Evolutionary conservation across 2,113 vertebrate species (phyloP), one percentile per base, ranked within the genome.

Genomic region (Chloropsis cyanopogon): DNA sequence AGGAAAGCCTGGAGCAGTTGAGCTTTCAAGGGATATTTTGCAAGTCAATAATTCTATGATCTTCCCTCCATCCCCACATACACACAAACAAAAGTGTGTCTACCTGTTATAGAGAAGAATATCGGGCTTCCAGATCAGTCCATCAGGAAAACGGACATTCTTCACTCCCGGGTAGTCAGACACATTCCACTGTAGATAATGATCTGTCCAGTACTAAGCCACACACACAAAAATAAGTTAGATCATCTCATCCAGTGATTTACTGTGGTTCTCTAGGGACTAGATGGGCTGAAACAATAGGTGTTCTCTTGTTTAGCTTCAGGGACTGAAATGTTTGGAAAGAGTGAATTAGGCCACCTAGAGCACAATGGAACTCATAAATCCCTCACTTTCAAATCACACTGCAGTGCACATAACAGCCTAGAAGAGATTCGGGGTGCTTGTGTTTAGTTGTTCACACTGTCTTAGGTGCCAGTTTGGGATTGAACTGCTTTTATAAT

Each of bases 91-190:
- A 21, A 50, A 31, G 1, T 4, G 5, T 23, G 21, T 97, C 91
- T 97, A 99, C 99, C 99, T 99, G 98, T 99, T 99, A 71, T 99
- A 99, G 28, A 99, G 99, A 82, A 99, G 98, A 93, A 99, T 99
- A 97, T 99, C 99, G 20, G 99, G 99, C 89, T 98, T 99, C 99
- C 99, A 99, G 83, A 99, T 98, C 77, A 98, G 98, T 65, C 98
- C 97, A 95, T 98, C 98, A 13, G 99, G 99, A 96, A 99, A 99
- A 82, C 99, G 98, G 37, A 99, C 97, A 4, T 96, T 98, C 95
- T 97, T 97, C 96, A 99, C 98, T 15, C 98, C 99, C 0, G 99
- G 98, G 88, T 99, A 99, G 1, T 99, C 98, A 6, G 98, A 98
- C 77, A 95, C 17, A 15, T 99, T 98, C 99, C 99, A 99, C 73